These are phyloP conservation scores for Cottoperca gobio DNA, from an alignment of 2,797 vertebrate species.

Conservation along the genomic window DNA sequence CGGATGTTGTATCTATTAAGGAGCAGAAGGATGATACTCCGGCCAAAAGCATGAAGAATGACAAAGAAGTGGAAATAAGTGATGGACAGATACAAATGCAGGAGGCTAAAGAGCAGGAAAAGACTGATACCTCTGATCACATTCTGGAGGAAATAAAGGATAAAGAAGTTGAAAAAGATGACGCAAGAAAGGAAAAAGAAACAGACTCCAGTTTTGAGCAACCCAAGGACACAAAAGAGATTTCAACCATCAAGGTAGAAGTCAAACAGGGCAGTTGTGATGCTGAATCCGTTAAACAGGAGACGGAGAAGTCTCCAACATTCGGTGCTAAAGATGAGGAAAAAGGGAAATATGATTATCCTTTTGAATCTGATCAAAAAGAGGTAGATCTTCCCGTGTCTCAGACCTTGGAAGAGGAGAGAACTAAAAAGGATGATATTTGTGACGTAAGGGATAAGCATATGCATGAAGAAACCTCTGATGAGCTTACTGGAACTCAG, in stretches of 20 bases:
- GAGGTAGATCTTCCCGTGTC: constrained; percentile 2
- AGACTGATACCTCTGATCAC: constrained; percentile 26
- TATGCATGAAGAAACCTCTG: constrained; percentile 27
- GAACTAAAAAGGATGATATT: constrained; percentile 47
- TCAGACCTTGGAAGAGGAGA: constrained; percentile 38
- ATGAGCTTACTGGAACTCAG: constrained; percentile 25
- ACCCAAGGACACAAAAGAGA: constrained; percentile 19
- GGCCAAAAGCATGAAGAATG: constrained; percentile 35
- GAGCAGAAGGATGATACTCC: constrained; percentile 37
- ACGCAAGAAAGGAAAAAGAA: constrained; percentile 49
- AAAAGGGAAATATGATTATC: constrained; percentile 36
- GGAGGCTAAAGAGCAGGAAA: constrained; percentile 26
- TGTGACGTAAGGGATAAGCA: constrained; percentile 25
- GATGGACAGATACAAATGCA: constrained; percentile 33
- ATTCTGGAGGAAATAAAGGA: constrained; percentile 35
- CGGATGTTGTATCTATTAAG: constrained; percentile 19
- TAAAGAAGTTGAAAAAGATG: constrained; percentile 36
- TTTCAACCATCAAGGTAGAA: constrained; percentile 14
- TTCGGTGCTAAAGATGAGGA: constrained; percentile 35
- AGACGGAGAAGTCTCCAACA: constrained; percentile 24
- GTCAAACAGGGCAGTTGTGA: constrained; percentile 1
- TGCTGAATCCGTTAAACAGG: constrained; percentile 32
- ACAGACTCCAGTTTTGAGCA: constrained; percentile 5
- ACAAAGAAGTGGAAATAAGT: constrained; percentile 35
- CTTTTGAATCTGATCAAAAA: constrained; percentile 45